phyloP scores from a whole-genome alignment of 2,113 vertebrate genomes.

The Electrona antarctica region DNA sequence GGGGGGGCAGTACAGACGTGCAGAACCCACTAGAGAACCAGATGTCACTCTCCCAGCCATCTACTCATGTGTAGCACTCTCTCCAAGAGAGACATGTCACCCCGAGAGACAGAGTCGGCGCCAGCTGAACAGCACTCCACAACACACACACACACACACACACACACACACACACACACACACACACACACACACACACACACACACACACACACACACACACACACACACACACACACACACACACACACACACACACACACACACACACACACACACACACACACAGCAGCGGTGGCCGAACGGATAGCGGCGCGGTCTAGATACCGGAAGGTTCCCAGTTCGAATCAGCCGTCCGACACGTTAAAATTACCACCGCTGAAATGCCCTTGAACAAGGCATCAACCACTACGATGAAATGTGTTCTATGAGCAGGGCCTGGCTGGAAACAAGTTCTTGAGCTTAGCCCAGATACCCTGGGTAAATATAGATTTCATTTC shows the following conservation, averaged over 20 bases:
- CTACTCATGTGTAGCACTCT: slow-evolving; percentile 40
- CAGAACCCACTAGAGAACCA: slow-evolving; percentile 53
- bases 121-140: slow-evolving; percentile 23
- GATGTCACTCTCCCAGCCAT: slow-evolving; percentile 66
- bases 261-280: neutral
- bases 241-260: neutral
- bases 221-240: neutral
- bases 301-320: too few relatives aligned
- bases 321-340: too few relatives aligned
- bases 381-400: too few relatives aligned
- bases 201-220: neutral
- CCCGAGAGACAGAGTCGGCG: slow-evolving; percentile 22
- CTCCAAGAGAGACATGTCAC: slow-evolving; percentile 27
- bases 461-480: too few relatives aligned
- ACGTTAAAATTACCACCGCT: too few relatives aligned
- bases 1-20: slow-evolving; percentile 42
- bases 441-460: too few relatives aligned
- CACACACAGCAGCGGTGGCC: neutral
- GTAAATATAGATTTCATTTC: too few relatives aligned
- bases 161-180: neutral
- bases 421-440: too few relatives aligned
- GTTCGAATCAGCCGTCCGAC: too few relatives aligned
- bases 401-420: too few relatives aligned
- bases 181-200: neutral
- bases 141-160: neutral